Evolutionary conservation across 2,888 invertebrate species (phyloP).

Genomic region (Allophyes oxyacanthae): DNA sequence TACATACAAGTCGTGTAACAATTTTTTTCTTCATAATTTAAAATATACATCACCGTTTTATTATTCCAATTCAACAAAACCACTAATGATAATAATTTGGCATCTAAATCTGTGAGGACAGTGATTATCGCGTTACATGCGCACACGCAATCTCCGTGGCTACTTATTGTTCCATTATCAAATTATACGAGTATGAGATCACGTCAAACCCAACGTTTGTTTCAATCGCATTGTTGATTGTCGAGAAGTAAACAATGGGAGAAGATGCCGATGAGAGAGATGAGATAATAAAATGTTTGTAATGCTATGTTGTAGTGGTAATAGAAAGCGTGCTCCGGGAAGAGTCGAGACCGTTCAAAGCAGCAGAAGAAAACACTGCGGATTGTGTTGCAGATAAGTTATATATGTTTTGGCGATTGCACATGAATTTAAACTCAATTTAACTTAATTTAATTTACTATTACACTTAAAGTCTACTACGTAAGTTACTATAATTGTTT

Average conservation of each 20-base stretch:
- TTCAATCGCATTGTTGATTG: constrained; percentile 9
- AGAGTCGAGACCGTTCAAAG: no score
- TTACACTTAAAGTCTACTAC: no score
- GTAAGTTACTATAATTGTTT: no score
- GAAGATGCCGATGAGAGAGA: not conserved
- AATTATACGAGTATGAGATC: constrained; percentile 28
- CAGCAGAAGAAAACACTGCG: no score
- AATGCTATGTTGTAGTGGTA: not conserved
- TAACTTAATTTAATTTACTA: no score
- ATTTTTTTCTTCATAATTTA: no score
- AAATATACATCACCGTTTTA: constrained; percentile 9
- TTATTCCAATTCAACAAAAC: constrained; percentile 5
- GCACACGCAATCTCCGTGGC: constrained; percentile 26
- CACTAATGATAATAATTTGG: constrained; percentile 32
- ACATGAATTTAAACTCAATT: no score
- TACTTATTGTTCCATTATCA: constrained; percentile 31
- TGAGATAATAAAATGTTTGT: not conserved
- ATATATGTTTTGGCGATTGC: no score
- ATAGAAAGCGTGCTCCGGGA: no score
- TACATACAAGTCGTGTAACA: no score
- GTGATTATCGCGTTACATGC: constrained; percentile 20
- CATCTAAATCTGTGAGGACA: not conserved
- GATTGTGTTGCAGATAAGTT: no score
- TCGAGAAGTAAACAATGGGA: constrained; percentile 13
- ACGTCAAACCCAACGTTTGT: constrained; percentile 12